Evolutionary conservation across 2,113 vertebrate species (phyloP).

Genomic region (Eptesicus fuscus): DNA sequence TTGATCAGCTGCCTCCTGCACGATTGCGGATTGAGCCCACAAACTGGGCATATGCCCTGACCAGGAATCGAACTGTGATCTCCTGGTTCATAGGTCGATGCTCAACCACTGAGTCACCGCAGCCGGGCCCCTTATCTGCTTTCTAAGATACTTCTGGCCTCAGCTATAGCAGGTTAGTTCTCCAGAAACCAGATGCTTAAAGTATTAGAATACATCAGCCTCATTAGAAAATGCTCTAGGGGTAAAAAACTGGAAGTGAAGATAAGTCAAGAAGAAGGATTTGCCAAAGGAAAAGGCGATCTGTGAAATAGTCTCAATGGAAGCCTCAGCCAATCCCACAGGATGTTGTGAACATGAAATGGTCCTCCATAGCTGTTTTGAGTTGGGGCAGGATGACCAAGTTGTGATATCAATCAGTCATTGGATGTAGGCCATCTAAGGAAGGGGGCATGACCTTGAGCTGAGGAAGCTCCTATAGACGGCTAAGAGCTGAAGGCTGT

Average conservation of each 20-base stretch:
- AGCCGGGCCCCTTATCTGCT: background rate
- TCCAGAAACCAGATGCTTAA: background rate
- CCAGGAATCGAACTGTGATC: too few relatives aligned
- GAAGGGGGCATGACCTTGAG: background rate
- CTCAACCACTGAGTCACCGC: too few relatives aligned
- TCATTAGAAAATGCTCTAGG: background rate
- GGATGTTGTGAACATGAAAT: background rate
- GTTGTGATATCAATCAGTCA: background rate
- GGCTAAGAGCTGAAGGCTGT: background rate
- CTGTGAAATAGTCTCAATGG: background rate
- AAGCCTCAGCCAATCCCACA: background rate
- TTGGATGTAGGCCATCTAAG: background rate
- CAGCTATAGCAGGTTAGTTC: background rate
- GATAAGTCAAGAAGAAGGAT: background rate
- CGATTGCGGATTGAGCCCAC: too few relatives aligned
- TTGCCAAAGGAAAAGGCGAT: background rate
- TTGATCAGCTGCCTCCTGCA: too few relatives aligned
- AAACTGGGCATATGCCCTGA: too few relatives aligned
- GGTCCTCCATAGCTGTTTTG: background rate
- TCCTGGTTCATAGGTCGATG: too few relatives aligned
- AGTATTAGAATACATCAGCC: background rate
- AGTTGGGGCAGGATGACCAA: background rate
- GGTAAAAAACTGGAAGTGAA: background rate
- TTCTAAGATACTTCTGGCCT: background rate
- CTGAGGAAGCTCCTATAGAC: background rate